phyloP scores from a whole-genome alignment of 2,797 vertebrate genomes.

The Aulostomus chinensis region DNA sequence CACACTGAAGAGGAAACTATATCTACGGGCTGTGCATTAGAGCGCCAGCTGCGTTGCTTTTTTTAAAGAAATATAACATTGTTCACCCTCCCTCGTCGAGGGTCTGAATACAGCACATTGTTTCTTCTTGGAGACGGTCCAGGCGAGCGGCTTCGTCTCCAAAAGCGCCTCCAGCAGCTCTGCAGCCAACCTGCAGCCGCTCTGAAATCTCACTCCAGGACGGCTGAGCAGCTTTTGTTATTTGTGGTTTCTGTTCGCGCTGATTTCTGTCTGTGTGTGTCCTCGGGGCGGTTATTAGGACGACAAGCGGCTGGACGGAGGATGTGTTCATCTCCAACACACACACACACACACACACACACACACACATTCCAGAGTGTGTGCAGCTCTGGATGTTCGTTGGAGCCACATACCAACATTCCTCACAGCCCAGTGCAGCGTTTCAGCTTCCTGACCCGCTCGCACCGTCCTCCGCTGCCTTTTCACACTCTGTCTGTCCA shows the following conservation, averaged over 20 bases:
- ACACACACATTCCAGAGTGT: conserved; percentile 61
- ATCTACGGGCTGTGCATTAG: conserved; percentile 47
- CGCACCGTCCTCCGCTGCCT: conserved; percentile 15
- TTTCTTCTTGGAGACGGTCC: conserved; percentile 69
- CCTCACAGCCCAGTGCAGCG: conserved; percentile 56
- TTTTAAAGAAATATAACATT: conserved; percentile 47
- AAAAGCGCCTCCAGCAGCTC: conserved; percentile 67
- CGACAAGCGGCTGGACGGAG: conserved; percentile 35
- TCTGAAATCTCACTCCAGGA: conserved; percentile 42
- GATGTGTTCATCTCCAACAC: conserved; percentile 29
- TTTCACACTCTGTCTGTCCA: conserved; percentile 28
- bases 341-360: conserved; percentile 17
- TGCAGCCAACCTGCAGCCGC: conserved; percentile 50
- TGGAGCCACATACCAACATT: conserved; percentile 69
- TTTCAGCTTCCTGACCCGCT: conserved; percentile 56
- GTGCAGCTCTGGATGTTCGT: conserved; percentile 56
- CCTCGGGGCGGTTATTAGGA: conserved; percentile 44
- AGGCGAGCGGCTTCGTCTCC: conserved; percentile 55
- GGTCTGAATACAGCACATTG: conserved; percentile 74
- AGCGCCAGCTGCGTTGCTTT: conserved; percentile 54
- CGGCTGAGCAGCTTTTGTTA: conserved; percentile 35
- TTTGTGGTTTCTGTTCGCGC: conserved; percentile 13
- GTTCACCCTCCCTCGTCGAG: conserved; percentile 61
- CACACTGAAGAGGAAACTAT: conserved; percentile 31
- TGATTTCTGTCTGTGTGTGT: neutral